Conservation (phyloP, 2,113 vertebrate genomes). For the Bufo bufo region DNA sequence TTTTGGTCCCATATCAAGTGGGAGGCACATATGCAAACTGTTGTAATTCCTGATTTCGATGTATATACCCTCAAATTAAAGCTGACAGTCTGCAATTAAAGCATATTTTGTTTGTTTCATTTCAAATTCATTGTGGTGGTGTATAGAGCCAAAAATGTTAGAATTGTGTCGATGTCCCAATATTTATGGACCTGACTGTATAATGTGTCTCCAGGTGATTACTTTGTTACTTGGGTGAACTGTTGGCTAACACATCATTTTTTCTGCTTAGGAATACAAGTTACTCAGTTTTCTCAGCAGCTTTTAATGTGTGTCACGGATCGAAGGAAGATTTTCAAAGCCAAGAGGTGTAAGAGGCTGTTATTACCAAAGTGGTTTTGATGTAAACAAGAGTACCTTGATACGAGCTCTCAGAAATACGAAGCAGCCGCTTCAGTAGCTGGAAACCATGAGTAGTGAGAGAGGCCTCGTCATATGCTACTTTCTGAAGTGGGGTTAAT, state of each 20-base stretch:
- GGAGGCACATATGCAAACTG: too few species aligned
- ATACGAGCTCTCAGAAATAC: conserved; percentile 35
- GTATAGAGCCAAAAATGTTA: too few species aligned
- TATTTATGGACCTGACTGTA: background rate
- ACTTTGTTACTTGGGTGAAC: background rate
- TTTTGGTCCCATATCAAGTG: too few species aligned
- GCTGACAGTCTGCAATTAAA: too few species aligned
- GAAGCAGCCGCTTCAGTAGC: conserved; percentile 26
- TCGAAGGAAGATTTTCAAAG: conserved; percentile 51
- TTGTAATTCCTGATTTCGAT: too few species aligned
- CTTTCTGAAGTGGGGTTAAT: conserved; percentile 58
- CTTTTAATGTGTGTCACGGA: conserved; percentile 23
- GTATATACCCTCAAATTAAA: too few species aligned
- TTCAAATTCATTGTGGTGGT: too few species aligned
- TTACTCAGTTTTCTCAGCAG: conserved; percentile 15
- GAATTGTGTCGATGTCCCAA: too few species aligned
- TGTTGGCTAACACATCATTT: background rate
- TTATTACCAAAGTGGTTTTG: conserved; percentile 59
- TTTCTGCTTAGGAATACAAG: background rate
- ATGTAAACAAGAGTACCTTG: conserved; percentile 56
- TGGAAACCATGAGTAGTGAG: conserved; percentile 19
- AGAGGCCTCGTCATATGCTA: conserved; percentile 28
- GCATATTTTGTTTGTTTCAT: too few species aligned
- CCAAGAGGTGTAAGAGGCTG: conserved; percentile 49
- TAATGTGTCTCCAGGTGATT: background rate